phyloP scores from a whole-genome alignment of 2,797 vertebrate species.

The Anableps anableps region DNA sequence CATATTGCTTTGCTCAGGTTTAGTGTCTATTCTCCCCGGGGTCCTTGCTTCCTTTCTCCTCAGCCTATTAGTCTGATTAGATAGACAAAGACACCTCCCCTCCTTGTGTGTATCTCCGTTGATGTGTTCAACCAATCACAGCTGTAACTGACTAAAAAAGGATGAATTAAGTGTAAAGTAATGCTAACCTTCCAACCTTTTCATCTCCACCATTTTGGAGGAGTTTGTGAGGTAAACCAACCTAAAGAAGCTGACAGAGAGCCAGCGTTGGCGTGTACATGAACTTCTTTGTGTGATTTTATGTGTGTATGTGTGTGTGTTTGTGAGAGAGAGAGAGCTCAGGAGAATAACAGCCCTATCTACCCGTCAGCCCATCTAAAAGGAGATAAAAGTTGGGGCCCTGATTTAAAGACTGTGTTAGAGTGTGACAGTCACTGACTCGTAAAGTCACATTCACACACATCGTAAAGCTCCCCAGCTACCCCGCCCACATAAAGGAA shows the following conservation, averaged over 20 bases:
- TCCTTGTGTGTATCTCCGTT: constrained; percentile 31
- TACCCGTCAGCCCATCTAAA: constrained; percentile 71
- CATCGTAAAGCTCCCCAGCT: constrained; percentile 72
- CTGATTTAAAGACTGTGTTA: constrained; percentile 82
- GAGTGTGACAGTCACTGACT: constrained; percentile 81
- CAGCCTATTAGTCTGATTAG: constrained; percentile 87
- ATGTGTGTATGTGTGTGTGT: constrained; percentile 35
- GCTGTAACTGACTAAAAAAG: constrained; percentile 54
- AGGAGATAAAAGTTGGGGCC: constrained; percentile 78
- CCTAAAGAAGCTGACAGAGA: constrained; percentile 49
- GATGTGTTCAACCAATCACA: constrained; percentile 51
- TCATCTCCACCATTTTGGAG: constrained; percentile 55
- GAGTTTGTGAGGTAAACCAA: constrained; percentile 32
- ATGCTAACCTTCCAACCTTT: constrained; percentile 68
- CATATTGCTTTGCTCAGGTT: constrained; percentile 84
- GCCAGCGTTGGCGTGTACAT: constrained; percentile 44
- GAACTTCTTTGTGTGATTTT: constrained; percentile 23
- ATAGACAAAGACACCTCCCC: constrained; percentile 59
- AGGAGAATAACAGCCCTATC: constrained; percentile 74
- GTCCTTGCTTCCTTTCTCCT: constrained; percentile 72
- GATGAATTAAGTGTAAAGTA: constrained; percentile 69
- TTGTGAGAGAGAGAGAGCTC: constrained; percentile 41
- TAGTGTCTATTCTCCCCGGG: constrained; percentile 73
- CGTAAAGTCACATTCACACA: constrained; percentile 81
- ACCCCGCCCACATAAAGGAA: constrained; percentile 73